Conservation (phyloP, 2,888 invertebrate genomes). For the Microdon myrmicae region DNA sequence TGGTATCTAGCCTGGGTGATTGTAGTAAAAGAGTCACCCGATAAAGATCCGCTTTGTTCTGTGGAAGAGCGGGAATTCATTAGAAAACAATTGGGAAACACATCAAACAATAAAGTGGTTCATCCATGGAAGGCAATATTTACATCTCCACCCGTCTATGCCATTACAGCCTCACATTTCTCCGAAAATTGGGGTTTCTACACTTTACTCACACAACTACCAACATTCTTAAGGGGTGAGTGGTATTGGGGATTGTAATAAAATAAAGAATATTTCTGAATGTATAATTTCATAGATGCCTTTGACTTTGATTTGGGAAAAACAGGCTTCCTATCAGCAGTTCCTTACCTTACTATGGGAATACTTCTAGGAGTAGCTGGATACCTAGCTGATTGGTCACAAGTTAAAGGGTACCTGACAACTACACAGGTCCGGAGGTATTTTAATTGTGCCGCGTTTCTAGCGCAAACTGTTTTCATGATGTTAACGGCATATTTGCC, state of each 20-base stretch:
- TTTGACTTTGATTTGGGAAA: slow-evolving; percentile 78
- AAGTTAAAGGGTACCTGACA: slow-evolving; percentile 73
- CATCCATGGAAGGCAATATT: slow-evolving; percentile 84
- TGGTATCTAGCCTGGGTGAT: slow-evolving; percentile 80
- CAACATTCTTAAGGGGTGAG: slow-evolving; percentile 83
- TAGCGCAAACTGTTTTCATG: slow-evolving; percentile 87
- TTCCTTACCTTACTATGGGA: slow-evolving; percentile 91
- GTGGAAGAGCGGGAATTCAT: slow-evolving; percentile 80
- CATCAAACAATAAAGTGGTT: slow-evolving; percentile 68
- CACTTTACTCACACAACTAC: slow-evolving; percentile 83
- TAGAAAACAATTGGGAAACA: slow-evolving; percentile 70
- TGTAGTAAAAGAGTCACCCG: slow-evolving; percentile 79
- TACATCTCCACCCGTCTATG: slow-evolving; percentile 82
- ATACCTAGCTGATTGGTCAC: slow-evolving; percentile 82
- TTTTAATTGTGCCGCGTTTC: slow-evolving; percentile 80
- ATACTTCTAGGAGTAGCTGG: slow-evolving; percentile 83
- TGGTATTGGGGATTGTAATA: too few relatives aligned
- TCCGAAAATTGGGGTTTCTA: slow-evolving; percentile 93
- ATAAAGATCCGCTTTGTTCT: slow-evolving; percentile 78
- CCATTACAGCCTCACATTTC: slow-evolving; percentile 84
- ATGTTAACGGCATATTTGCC: slow-evolving; percentile 80
- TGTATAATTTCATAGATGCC: slow-evolving; percentile 70
- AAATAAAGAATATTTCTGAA: background rate
- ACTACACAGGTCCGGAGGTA: slow-evolving; percentile 80
- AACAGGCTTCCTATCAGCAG: slow-evolving; percentile 84